Evolutionary conservation across 2,888 invertebrate species (phyloP), one percentile per base, ranked within the genome.

Genomic region (Sympetrum striolatum): DNA sequence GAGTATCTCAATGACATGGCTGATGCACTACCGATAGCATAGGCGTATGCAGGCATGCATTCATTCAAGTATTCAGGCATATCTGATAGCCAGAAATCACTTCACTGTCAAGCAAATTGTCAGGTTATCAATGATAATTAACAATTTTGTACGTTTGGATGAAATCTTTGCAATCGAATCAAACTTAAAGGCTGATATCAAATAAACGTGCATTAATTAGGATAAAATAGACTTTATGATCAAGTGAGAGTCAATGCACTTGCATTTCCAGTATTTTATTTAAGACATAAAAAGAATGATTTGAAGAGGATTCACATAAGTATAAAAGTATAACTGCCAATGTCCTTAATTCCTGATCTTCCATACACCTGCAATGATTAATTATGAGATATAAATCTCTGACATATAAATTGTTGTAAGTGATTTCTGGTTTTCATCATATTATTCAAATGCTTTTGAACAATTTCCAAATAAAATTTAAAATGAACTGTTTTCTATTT

Each of bases 41-140:
- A 37, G 86, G 86, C 37, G 86, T 60, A 86, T 86, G 86, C 86
- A 64, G 86, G 60, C 86, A 86, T 60, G 86, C 60, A 86, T 64
- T 60, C 86, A 86, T 31, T 64, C 37, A 37, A 86, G n/a, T 86
- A 60, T 86, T 60, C 14, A 86, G 37, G 86, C 86, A 86, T 86
- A 86, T 86, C 86, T 60, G 25, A 60, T 35, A n/a, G 4, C 86
- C 86, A 86, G 86, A 86, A 86, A 86, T 86, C 86, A 86, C 86
- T 86, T 86, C 37, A 10, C 39, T 37, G 60, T 8, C 6, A n/a
- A 25, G 8, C 73, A 25, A 14, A 6, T 31, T 73, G 5, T 73
- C 25, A 31, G 31, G 31, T 31, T 31, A 31, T 2, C 8, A 14
- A 14, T 73, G 10, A 73, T 14, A 31, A 12, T 25, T 25, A 0